Conservation (phyloP, 2,888 invertebrate genomes). For the Sisyra terminalis region DNA sequence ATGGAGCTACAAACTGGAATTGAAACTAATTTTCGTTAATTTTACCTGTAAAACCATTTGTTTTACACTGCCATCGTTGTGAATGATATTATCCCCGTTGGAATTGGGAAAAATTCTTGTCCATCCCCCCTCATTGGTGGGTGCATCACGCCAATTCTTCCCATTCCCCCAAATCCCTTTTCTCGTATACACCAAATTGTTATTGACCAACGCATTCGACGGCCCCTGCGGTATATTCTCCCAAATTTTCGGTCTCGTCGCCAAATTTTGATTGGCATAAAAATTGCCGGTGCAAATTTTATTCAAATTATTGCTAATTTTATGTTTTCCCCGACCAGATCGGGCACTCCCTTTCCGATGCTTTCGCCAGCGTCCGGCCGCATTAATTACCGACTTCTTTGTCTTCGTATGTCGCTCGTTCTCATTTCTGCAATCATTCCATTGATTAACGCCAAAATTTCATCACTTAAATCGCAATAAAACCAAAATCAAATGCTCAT, state of each 20-base stretch:
- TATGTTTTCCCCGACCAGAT: background rate
- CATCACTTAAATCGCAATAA: slow-evolving; percentile 8
- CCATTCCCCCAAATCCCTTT: slow-evolving; percentile 49
- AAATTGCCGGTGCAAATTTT: background rate
- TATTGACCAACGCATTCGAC: slow-evolving; percentile 7
- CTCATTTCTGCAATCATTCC: slow-evolving; percentile 3
- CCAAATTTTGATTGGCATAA: slow-evolving; percentile 1
- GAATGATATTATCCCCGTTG: slow-evolving; percentile 14
- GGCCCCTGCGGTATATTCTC: background rate
- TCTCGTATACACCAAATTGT: slow-evolving; percentile 12
- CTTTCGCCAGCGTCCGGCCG: slow-evolving; percentile 24
- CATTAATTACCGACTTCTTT: slow-evolving; percentile 19
- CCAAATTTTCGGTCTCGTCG: slow-evolving; percentile 2
- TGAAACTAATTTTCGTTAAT: background rate
- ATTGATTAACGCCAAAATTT: background rate
- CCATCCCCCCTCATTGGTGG: slow-evolving; percentile 56
- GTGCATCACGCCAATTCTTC: slow-evolving; percentile 46
- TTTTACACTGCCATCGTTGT: slow-evolving; percentile 17
- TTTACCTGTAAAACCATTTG: slow-evolving; percentile 21
- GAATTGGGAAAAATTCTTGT: slow-evolving; percentile 49
- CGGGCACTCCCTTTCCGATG: slow-evolving; percentile 16
- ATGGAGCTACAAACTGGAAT: no score
- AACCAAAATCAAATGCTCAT: background rate
- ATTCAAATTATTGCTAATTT: slow-evolving; percentile 11
- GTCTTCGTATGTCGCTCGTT: background rate